A percentile compares a stretch with the other conserved stretches of the same genome.
Evolutionary conservation across 30 jellyfish, hydroid and myxozoan species (phyloP).

Genomic region (Calvadosia cruxmelitensis): DNA sequence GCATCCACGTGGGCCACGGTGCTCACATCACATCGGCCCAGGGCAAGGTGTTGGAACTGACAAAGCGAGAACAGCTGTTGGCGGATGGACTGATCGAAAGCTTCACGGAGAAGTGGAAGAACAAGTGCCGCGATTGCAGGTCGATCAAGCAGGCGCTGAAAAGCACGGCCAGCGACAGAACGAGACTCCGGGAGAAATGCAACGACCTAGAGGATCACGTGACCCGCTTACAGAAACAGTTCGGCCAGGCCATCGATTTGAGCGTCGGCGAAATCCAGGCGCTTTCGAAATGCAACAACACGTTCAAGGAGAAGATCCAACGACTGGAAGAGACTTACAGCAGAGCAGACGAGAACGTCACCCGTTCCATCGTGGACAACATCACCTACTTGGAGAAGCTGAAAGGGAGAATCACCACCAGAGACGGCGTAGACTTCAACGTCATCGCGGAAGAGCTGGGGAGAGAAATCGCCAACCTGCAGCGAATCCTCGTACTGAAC

Average conservation of each 20-base stretch:
- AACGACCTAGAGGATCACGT: constrained; percentile 62
- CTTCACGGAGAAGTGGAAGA: constrained; percentile 48
- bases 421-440: constrained; percentile 13
- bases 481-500: constrained; percentile 28
- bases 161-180: constrained; percentile 47
- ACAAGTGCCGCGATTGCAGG: constrained; percentile 61
- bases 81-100: constrained; percentile 48
- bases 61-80: background rate
- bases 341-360: constrained; percentile 30
- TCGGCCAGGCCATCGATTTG: constrained; percentile 70
- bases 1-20: background rate
- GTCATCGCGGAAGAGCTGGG: constrained; percentile 6
- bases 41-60: background rate
- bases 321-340: constrained; percentile 25
- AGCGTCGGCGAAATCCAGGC: constrained; percentile 83
- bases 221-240: constrained; percentile 61
- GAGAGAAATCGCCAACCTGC: constrained; percentile 43
- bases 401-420: background rate
- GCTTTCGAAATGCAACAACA: constrained; percentile 44
- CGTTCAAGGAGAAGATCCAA: constrained; percentile 46
- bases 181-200: constrained; percentile 58
- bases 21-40: background rate
- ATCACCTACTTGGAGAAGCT: background rate
- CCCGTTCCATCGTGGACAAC: constrained; percentile 8
- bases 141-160: constrained; percentile 39